Base-by-base conservation (phyloP, 2,888 invertebrate species). In the Petrolisthes cinctipes region DNA sequence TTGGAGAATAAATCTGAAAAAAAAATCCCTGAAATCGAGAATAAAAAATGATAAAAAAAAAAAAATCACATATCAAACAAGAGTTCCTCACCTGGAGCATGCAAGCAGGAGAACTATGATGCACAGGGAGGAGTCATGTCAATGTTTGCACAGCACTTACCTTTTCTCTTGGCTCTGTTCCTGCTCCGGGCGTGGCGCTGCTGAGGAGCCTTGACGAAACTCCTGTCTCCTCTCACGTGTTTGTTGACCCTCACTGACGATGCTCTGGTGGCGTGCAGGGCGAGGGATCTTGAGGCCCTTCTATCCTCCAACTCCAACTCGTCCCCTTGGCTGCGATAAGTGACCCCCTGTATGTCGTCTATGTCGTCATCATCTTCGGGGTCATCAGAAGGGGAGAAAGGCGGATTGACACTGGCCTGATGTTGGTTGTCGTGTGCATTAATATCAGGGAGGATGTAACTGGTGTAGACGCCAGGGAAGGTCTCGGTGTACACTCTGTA, bases 101-200 rank as follows among this genome's bases (percentile, higher is more conserved):
- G 37, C 2, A 37, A 37, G 37, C 37, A 37, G 37, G 37, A 37
- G 37, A 37, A 37, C 37, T 37, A 37, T 0, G 37, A 37, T 37
- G 37, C 37, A 37, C 37, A 37, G 37, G 37, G 37, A 37, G 37
- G 37, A 37, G 37, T 37, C 37, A 37, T 37, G 37, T 37, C 37
- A 37, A 37, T 37, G 37, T 37, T 37, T 37, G 37, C 37, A 1
- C 37, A 37, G 37, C 37, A 37, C 85, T 80, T 80, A 85, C 85
- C 85, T 85, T 85, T 85, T n/a, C 85, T 61, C 73, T 85, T 85
- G n/a, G 85, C 85, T 20, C 85, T 78, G 71, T 85, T 85, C 56
- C 85, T 85, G 73, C 85, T 85, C 20, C 85, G 61, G 85, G 85
- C 85, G 80, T 85, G 85, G 37, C 85, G 85, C 4, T 85, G 84